These are phyloP conservation scores for Lycopodina hypogea DNA, from an alignment of 37 sponge, comb jelly and placozoan genomes.

Conservation along the genomic window DNA sequence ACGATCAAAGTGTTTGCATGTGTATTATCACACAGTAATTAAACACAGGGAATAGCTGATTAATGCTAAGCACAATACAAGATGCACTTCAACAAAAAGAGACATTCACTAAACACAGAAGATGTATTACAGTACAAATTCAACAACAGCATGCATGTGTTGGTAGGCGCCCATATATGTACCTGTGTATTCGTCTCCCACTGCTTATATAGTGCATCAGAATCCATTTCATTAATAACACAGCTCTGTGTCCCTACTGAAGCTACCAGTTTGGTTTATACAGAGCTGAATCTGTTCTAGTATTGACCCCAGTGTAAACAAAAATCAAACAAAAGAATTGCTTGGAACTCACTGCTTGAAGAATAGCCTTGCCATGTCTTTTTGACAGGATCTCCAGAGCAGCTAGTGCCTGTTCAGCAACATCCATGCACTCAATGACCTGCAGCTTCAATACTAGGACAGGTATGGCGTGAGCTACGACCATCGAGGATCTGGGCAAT, in stretches of 20 bases:
- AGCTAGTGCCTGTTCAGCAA: constrained; percentile 95
- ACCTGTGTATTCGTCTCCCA: no score
- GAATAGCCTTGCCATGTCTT: constrained; percentile 77
- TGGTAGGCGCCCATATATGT: not conserved
- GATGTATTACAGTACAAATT: not conserved
- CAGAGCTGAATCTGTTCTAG: no score
- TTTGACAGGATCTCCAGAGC: constrained; percentile 88
- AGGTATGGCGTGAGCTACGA: constrained; percentile 78
- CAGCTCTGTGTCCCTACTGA: no score
- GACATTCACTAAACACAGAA: not conserved
- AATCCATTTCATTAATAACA: no score
- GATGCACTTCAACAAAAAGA: no score
- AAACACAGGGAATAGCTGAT: no score
- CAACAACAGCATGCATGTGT: not conserved
- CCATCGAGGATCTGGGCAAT: constrained; percentile 71
- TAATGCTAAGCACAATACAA: no score
- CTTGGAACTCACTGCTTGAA: constrained; percentile 82
- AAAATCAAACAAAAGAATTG: no score
- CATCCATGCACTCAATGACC: constrained; percentile 95
- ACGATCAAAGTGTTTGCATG: not conserved
- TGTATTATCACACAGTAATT: not conserved
- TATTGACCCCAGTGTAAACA: no score
- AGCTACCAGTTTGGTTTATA: no score
- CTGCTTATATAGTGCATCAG: no score
- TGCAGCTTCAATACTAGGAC: constrained; percentile 76